Evolutionary conservation across 2,113 vertebrate species (phyloP).

Genomic region (Acrocephalus kingi): DNA sequence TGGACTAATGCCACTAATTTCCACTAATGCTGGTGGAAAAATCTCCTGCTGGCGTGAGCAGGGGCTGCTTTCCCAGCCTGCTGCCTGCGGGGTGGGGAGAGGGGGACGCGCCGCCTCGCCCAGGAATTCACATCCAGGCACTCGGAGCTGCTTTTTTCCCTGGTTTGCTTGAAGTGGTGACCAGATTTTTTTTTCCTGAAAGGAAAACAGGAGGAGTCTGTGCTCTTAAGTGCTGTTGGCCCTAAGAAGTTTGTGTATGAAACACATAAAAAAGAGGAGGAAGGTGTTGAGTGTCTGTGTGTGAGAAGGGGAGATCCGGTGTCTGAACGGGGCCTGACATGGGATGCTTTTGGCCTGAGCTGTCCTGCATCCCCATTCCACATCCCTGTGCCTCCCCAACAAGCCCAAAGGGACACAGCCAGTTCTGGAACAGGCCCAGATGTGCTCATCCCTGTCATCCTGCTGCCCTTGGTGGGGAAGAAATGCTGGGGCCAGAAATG

Average conservation of each 20-base stretch:
- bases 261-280: not conserved
- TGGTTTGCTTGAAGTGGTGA: not conserved
- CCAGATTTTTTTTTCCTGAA: constrained; percentile 9
- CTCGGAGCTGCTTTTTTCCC: not conserved
- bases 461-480: not conserved
- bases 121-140: not conserved
- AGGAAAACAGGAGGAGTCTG: not conserved
- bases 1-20: constrained; percentile 35
- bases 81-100: not conserved
- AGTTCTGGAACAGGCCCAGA: not conserved
- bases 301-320: not conserved
- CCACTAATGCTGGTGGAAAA: constrained; percentile 32
- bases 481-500: not conserved
- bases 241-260: not conserved
- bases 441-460: not conserved
- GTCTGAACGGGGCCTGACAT: not conserved
- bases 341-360: not conserved
- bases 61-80: not conserved
- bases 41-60: not conserved
- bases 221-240: not conserved
- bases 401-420: not conserved
- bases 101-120: not conserved
- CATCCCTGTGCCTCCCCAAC: not conserved
- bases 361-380: not conserved
- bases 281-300: not conserved